Percentiles rank a stretch among this genome's conserved stretches.
These are phyloP conservation scores for Heliconius hermathena DNA, from an alignment of 1,140 invertebrate species.

Conservation along the genomic window DNA sequence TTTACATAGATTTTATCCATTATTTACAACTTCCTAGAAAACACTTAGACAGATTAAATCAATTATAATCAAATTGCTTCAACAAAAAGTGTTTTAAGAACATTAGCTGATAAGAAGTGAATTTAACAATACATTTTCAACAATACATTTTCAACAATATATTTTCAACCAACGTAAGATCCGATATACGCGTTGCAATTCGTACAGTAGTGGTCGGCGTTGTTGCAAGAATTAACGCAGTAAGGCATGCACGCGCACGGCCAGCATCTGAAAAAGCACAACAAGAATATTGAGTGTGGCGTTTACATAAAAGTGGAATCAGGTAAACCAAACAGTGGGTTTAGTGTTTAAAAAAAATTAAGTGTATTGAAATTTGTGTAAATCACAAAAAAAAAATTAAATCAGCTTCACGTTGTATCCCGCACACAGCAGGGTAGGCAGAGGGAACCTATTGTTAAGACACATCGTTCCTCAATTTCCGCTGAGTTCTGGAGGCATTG, in stretches of 20 bases:
- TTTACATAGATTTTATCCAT: too few relatives aligned
- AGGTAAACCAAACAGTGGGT: neutral
- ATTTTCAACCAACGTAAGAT: slow-evolving; percentile 22
- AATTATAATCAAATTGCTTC: neutral
- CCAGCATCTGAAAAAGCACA: slow-evolving; percentile 81
- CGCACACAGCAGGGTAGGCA: too few relatives aligned
- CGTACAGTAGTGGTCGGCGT: slow-evolving; percentile 86
- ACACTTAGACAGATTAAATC: too few relatives aligned
- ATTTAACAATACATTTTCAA: neutral
- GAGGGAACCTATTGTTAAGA: too few relatives aligned
- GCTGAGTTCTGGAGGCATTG: too few relatives aligned
- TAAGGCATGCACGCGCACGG: slow-evolving; percentile 85
- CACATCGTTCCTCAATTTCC: too few relatives aligned
- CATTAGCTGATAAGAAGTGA: too few relatives aligned
- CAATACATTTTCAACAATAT: too few relatives aligned
- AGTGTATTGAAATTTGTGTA: neutral
- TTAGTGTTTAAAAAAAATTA: neutral
- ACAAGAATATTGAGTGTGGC: neutral
- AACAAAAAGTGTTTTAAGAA: neutral
- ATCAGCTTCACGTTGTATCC: too few relatives aligned
- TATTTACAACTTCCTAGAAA: too few relatives aligned
- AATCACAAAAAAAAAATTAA: too few relatives aligned
- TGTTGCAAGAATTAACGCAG: slow-evolving; percentile 85
- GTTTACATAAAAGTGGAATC: neutral
- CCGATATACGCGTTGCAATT: slow-evolving; percentile 78